Percentiles rank a stretch among this genome's conserved stretches.
phyloP scores from a whole-genome alignment of 2,888 invertebrate genomes.

The Heliconius ismenius region DNA sequence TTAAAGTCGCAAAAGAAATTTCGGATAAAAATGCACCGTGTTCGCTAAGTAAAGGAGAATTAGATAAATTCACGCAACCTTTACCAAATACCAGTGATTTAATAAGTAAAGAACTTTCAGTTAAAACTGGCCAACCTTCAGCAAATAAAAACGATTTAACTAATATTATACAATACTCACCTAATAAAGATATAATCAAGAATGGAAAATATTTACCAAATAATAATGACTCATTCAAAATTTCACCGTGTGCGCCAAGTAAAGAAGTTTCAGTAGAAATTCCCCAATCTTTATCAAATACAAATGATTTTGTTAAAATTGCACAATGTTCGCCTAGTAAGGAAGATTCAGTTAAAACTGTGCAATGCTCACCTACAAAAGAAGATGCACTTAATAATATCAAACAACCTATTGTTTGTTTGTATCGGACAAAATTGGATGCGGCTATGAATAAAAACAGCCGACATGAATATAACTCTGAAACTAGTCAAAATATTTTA shows the following conservation, averaged over 20 bases:
- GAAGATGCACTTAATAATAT: not conserved
- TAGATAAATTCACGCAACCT: not conserved
- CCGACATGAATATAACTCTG: not conserved
- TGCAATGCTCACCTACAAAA: not conserved
- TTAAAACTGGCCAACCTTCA: not conserved
- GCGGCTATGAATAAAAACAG: not conserved
- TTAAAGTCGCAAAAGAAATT: not conserved
- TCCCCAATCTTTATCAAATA: not conserved
- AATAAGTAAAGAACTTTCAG: not conserved
- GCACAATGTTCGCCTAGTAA: not conserved
- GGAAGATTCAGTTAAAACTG: not conserved
- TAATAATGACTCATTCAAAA: not conserved
- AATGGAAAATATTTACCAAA: not conserved
- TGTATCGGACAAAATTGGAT: conserved; percentile 17
- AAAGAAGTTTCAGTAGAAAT: not conserved
- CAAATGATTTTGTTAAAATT: not conserved
- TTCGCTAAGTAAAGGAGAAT: not conserved
- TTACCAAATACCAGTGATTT: not conserved
- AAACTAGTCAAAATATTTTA: not conserved
- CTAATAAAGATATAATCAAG: not conserved
- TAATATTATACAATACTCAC: not conserved
- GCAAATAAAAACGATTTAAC: not conserved
- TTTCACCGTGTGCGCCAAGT: not conserved
- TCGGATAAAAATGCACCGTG: too few relatives aligned
- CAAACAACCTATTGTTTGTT: conserved; percentile 26